Conservation (phyloP, 2,797 vertebrate species). For the Galaxias olidus region DNA sequence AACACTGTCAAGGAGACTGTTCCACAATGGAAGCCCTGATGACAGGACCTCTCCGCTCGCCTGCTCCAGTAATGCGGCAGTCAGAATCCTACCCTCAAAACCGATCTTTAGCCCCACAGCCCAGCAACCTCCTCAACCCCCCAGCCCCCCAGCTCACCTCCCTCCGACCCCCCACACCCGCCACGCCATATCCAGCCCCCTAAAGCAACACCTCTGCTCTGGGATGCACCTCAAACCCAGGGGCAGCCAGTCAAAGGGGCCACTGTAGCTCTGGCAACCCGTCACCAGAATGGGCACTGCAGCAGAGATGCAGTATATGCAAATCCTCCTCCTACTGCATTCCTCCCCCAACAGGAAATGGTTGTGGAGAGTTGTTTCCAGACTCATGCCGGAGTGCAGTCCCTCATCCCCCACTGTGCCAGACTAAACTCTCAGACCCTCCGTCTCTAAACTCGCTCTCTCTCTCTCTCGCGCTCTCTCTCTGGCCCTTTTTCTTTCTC, state of each 20-base stretch:
- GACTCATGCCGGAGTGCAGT: not conserved
- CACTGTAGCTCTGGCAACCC: constrained; percentile 23
- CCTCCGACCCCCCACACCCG: too few relatives aligned
- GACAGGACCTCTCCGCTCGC: too few relatives aligned
- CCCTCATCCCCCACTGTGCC: too few relatives aligned
- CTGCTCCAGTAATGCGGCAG: too few relatives aligned
- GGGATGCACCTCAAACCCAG: constrained; percentile 4
- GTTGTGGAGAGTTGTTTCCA: not conserved
- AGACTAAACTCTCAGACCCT: not conserved
- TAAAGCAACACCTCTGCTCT: constrained; percentile 19
- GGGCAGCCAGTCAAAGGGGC: constrained; percentile 18
- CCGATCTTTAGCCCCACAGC: too few relatives aligned
- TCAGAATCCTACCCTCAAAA: too few relatives aligned
- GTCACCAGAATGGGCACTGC: constrained; percentile 39
- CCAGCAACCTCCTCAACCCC: too few relatives aligned
- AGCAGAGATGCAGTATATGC: constrained; percentile 30
- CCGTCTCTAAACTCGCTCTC: constrained; percentile 2
- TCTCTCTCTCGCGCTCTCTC: constrained; percentile 8
- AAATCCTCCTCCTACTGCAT: constrained; percentile 34
- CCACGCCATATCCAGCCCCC: not conserved
- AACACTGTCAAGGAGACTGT: too few relatives aligned
- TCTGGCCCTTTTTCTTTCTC: constrained; percentile 21
- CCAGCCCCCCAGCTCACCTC: too few relatives aligned
- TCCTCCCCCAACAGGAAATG: constrained; percentile 32
- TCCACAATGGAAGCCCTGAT: too few relatives aligned